phyloP scores from a whole-genome alignment of 1,140 invertebrate genomes.

The Zaprionus vittiger region DNA sequence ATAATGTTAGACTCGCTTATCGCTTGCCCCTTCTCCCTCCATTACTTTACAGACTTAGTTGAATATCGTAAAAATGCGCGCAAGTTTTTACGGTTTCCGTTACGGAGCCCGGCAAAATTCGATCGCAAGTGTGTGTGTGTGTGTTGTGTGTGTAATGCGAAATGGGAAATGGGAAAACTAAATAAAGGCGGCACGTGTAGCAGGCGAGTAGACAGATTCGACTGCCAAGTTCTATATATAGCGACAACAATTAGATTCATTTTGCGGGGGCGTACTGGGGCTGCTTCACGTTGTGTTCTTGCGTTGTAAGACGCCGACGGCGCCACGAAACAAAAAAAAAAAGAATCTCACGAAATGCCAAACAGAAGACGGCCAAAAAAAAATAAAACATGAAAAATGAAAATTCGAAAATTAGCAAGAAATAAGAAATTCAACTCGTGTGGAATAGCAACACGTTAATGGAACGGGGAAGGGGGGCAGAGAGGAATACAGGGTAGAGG shows the following conservation, averaged over 20 bases:
- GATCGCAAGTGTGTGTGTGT: not conserved
- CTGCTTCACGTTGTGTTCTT: not conserved
- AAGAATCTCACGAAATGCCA: not conserved
- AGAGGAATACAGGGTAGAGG: too few relatives aligned
- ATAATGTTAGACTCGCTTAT: not conserved
- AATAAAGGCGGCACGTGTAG: conserved; percentile 43
- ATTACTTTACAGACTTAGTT: not conserved
- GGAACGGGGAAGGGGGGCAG: too few relatives aligned
- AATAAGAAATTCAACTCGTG: conserved; percentile 55
- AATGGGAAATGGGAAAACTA: conserved; percentile 25
- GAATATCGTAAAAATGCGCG: conserved; percentile 4
- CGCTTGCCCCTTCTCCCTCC: not conserved
- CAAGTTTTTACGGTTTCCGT: conserved; percentile 1
- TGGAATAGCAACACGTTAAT: conserved; percentile 19
- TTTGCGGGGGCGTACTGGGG: conserved; percentile 24
- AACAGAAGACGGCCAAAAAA: not conserved
- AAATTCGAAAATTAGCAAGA: conserved; percentile 53
- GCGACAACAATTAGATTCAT: conserved; percentile 51
- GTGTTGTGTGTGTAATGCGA: not conserved
- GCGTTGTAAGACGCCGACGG: conserved; percentile 1
- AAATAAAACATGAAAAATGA: conserved; percentile 12
- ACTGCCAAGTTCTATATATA: conserved; percentile 53
- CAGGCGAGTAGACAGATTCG: conserved; percentile 15
- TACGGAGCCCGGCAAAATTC: not conserved
- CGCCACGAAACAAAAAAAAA: conserved; percentile 19